These are phyloP conservation scores for Manis crassicaudata DNA, from an alignment of 2,797 vertebrate species.

Conservation along the genomic window DNA sequence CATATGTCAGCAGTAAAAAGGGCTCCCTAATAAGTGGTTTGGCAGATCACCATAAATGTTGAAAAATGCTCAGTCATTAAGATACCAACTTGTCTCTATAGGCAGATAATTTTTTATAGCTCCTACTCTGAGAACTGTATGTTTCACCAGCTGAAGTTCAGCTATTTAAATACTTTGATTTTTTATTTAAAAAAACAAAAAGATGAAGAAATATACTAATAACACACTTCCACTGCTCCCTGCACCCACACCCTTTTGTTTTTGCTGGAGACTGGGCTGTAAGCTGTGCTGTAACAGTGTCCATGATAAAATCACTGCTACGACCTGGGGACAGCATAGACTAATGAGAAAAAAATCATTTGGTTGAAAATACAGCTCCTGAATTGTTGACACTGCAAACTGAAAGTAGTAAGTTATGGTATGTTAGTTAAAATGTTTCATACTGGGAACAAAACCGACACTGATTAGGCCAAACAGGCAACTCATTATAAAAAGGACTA, in stretches of 20 bases:
- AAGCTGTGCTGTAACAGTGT: background rate
- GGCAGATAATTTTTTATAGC: background rate
- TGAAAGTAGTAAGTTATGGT: background rate
- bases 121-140: background rate
- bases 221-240: accelerated
- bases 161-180: background rate
- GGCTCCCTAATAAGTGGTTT: background rate
- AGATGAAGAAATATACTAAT: background rate
- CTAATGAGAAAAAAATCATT: conserved; percentile 6
- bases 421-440: conserved; percentile 16
- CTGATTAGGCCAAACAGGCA: background rate
- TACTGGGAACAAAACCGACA: background rate
- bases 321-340: background rate
- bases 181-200: conserved; percentile 18
- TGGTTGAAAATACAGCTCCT: background rate
- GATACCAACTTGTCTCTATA: background rate
- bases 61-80: background rate
- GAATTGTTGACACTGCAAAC: background rate
- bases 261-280: background rate
- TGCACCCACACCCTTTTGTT: background rate
- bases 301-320: background rate
- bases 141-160: background rate
- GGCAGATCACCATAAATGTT: background rate
- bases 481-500: background rate
- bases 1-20: background rate